These are phyloP conservation scores for Accipiter cooperii DNA, from an alignment of 2,113 vertebrate genomes.

Conservation along the genomic window DNA sequence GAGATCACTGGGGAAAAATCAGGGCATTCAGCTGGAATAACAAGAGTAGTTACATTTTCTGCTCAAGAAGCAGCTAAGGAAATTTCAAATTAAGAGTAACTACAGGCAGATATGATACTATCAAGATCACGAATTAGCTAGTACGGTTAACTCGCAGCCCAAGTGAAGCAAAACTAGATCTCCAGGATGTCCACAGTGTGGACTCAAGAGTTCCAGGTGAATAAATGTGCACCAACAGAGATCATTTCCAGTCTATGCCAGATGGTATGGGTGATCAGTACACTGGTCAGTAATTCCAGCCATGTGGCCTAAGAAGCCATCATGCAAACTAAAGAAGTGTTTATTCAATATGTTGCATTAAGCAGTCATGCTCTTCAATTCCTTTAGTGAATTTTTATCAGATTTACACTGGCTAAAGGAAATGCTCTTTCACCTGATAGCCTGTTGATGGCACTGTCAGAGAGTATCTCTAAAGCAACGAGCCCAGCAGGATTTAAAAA, in stretches of 20 bases:
- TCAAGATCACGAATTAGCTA: neutral
- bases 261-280: neutral
- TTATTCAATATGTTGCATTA: neutral
- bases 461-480: neutral
- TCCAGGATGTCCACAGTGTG: neutral
- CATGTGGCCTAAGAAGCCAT: neutral
- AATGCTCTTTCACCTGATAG: neutral
- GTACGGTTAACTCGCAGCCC: neutral
- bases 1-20: neutral
- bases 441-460: neutral
- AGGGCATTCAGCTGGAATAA: neutral
- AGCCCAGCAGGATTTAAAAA: neutral
- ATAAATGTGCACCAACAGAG: neutral
- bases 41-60: neutral
- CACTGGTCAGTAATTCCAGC: neutral
- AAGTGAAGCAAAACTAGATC: neutral
- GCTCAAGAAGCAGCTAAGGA: neutral
- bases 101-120: neutral
- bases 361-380: neutral
- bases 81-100: neutral
- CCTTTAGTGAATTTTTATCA: neutral
- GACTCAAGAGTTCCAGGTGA: neutral
- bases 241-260: neutral
- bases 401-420: neutral
- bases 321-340: neutral